phyloP scores from a whole-genome alignment of 2,888 invertebrate species.

The Amblyjoppa fuscipennis region DNA sequence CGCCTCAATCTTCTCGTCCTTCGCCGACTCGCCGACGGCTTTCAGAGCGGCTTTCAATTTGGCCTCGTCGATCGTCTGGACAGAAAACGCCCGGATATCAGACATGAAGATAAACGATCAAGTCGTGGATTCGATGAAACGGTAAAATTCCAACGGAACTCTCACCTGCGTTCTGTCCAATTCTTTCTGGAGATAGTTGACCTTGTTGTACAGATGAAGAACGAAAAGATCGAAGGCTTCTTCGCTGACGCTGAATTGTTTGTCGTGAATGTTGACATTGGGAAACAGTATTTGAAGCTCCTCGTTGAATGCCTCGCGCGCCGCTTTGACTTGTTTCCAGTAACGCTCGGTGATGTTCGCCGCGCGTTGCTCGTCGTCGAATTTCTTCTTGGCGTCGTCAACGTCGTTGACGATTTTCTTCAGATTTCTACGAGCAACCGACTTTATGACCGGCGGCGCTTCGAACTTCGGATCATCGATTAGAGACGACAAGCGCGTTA shows the following conservation, averaged over 20 bases:
- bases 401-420: conserved; percentile 87
- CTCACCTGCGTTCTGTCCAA: conserved; percentile 89
- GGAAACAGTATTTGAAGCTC: conserved; percentile 91
- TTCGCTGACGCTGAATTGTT: conserved; percentile 87
- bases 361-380: conserved; percentile 87
- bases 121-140: not conserved
- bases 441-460: conserved; percentile 82
- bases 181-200: conserved; percentile 92
- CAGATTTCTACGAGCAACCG: conserved; percentile 80
- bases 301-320: conserved; percentile 88
- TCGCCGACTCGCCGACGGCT: conserved; percentile 87
- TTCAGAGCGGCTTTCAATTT: conserved; percentile 89
- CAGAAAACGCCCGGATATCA: conserved; percentile 36
- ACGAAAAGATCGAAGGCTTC: conserved; percentile 92
- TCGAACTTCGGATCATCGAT: conserved; percentile 84
- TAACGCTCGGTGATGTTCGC: conserved; percentile 91
- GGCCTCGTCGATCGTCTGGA: conserved; percentile 87
- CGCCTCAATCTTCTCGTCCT: conserved; percentile 88
- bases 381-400: conserved; percentile 87
- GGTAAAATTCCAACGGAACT: conserved; percentile 12
- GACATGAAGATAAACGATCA: not conserved
- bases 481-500: conserved; percentile 84
- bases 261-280: conserved; percentile 89
- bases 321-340: conserved; percentile 91
- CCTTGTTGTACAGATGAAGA: conserved; percentile 91